These are phyloP conservation scores for Neotoma lepida DNA, from an alignment of 2,113 vertebrate genomes.

Conservation along the genomic window DNA sequence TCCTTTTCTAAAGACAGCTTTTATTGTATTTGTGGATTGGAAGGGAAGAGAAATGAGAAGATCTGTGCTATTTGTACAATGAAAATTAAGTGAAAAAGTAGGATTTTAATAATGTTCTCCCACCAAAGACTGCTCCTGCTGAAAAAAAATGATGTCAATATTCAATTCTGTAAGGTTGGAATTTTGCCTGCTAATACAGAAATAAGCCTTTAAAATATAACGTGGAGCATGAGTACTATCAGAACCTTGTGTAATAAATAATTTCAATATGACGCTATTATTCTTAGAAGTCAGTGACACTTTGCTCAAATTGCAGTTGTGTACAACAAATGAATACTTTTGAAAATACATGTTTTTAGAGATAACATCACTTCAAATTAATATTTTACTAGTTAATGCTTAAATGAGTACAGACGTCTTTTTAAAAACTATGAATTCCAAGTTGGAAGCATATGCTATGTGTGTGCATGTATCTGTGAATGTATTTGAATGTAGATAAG, in stretches of 20 bases:
- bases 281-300: slow-evolving; percentile 66
- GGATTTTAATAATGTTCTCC: slow-evolving; percentile 76
- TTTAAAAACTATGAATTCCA: slow-evolving; percentile 16
- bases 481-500: neutral
- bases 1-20: slow-evolving; percentile 76
- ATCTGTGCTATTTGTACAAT: slow-evolving; percentile 81
- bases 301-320: slow-evolving; percentile 41
- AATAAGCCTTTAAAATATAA: slow-evolving; percentile 59
- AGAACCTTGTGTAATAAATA: slow-evolving; percentile 44
- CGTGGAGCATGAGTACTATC: slow-evolving; percentile 27
- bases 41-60: slow-evolving; percentile 81
- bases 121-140: slow-evolving; percentile 64
- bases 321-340: slow-evolving; percentile 52
- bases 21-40: slow-evolving; percentile 78
- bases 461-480: neutral
- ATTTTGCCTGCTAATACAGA: slow-evolving; percentile 68
- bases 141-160: slow-evolving; percentile 76
- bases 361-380: slow-evolving; percentile 23
- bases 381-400: slow-evolving; percentile 51
- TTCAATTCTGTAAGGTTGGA: slow-evolving; percentile 69
- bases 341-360: slow-evolving; percentile 50
- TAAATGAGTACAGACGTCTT: slow-evolving; percentile 31
- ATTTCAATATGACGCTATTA: slow-evolving; percentile 43
- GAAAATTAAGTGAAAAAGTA: slow-evolving; percentile 82
- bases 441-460: slow-evolving; percentile 13